These are phyloP conservation scores for Microhierax caerulescens DNA, from an alignment of 2,797 vertebrate species.

Conservation along the genomic window DNA sequence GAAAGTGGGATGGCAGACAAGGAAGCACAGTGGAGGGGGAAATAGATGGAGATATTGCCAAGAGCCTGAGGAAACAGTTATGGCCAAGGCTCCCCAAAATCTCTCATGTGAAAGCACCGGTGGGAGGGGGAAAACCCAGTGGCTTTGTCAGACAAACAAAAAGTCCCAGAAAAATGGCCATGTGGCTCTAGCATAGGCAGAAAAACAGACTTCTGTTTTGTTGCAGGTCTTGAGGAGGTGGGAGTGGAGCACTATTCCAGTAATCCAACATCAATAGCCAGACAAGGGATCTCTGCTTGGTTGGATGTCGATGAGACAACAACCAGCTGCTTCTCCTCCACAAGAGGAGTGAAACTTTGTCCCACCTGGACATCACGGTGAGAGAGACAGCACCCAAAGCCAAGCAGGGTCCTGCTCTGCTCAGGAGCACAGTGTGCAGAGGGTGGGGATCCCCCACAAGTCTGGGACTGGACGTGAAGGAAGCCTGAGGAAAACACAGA, in stretches of 20 bases:
- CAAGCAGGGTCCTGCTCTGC: not conserved
- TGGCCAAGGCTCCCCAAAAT: not conserved
- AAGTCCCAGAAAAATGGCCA: not conserved
- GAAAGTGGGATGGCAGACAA: not conserved
- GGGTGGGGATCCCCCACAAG: not conserved
- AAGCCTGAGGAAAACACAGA: not conserved
- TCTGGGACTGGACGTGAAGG: not conserved
- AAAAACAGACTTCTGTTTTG: not conserved
- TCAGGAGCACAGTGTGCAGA: not conserved
- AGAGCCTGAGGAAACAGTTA: not conserved
- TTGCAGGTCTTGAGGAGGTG: not conserved
- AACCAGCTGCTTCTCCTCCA: not conserved
- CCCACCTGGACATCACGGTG: not conserved
- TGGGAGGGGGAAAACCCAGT: not conserved
- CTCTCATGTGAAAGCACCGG: not conserved
- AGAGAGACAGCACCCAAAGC: not conserved
- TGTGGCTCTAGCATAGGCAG: not conserved
- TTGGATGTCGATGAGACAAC: not conserved
- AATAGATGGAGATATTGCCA: not conserved
- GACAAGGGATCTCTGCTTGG: not conserved
- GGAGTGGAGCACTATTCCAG: not conserved
- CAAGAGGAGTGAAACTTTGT: not conserved
- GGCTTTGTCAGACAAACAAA: not conserved
- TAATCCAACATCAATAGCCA: not conserved
- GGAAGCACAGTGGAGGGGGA: not conserved